phyloP scores from a whole-genome alignment of 2,113 vertebrate species.

The Eurystomus gularis region DNA sequence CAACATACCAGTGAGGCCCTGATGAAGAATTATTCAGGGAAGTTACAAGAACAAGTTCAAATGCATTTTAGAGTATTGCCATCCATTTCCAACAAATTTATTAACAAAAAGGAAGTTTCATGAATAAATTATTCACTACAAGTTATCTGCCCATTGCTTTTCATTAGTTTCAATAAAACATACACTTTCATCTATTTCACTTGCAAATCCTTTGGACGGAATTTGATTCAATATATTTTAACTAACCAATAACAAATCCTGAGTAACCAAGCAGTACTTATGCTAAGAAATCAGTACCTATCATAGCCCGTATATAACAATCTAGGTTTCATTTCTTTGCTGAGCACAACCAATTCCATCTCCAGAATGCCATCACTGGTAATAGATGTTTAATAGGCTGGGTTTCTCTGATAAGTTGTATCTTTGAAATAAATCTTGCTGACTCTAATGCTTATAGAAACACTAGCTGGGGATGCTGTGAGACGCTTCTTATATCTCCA shows the following conservation, averaged over 20 bases:
- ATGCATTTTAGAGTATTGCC: background rate
- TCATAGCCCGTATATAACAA: background rate
- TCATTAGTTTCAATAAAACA: background rate
- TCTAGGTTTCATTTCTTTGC: background rate
- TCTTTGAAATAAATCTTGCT: constrained; percentile 25
- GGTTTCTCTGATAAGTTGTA: background rate
- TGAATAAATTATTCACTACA: constrained; percentile 36
- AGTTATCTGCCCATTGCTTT: background rate
- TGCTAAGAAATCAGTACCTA: background rate
- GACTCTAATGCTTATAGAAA: constrained; percentile 19
- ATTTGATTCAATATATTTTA: background rate
- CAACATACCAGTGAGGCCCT: background rate
- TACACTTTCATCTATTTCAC: background rate
- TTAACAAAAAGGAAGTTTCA: background rate
- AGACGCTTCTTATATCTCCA: background rate
- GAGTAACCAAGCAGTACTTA: background rate
- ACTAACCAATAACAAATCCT: background rate
- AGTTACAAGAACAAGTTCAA: constrained; percentile 7
- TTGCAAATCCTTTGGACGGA: constrained; percentile 17
- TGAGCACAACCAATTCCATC: background rate
- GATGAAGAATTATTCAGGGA: background rate
- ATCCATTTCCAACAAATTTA: constrained; percentile 16
- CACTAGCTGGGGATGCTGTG: background rate
- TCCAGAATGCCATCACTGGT: background rate
- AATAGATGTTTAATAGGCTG: background rate